Evolutionary conservation across 2,888 invertebrate genomes (phyloP), one percentile per base, ranked within the genome.

Genomic region (Zelleria hepariella): DNA sequence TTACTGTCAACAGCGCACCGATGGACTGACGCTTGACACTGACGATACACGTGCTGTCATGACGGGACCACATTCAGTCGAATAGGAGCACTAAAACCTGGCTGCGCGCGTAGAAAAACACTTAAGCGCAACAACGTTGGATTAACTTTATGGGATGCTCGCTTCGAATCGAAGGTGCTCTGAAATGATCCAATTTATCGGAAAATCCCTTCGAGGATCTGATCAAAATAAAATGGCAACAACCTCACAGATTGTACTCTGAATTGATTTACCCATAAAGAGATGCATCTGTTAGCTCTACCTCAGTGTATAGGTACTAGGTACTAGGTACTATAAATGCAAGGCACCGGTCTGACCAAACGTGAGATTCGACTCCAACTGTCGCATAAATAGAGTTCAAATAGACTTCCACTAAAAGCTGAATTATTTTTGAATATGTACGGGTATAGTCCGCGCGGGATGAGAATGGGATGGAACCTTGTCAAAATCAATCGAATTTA

Each of bases 1-100:
- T 79, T 77, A 76, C 71, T 73, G 77, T 74, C 74, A 21, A 56
- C 55, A 69, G 66, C 65, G 27, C 61, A 59, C 53, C 32, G 49
- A 59, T 42, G 61, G 62, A 57, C 58, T 61, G 60, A 58, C 58
- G 59, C 48, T 56, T 47, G 58, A 54, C 18, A 48, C 26, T 32
- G 24, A 58, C 51, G 27, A 7, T 51, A 23, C 51, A 8, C 20
- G 8, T 20, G 7, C 5, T 21, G 51, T 21, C 51, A 21, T 20
- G 49, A 21, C 18, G 18, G 8, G 23, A 20, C 2, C 5, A 51
- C 51, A 21, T 51, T 51, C 51, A 21, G 18, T 51, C 18, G 49
- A 49, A 49, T 49, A 18, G 0, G 20, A 18, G 49, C 49, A 49
- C 49, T 49, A 32, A 32, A 32, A 7, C 6, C 7, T 10, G 6